Evolutionary conservation across 2,797 vertebrate genomes (phyloP).

Genomic region (Phyllotis vaccarum): DNA sequence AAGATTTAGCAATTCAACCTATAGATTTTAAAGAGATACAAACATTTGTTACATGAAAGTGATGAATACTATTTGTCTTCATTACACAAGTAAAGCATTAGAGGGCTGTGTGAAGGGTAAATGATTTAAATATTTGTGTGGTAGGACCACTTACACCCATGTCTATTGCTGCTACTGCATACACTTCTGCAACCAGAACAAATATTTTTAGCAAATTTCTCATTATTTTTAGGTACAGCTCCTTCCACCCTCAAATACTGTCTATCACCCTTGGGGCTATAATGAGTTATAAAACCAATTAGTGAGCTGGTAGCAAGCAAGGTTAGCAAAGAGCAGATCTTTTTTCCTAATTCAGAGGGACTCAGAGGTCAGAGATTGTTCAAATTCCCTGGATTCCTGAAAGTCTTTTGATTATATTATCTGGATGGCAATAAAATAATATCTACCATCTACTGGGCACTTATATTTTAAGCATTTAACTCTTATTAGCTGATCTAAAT

Average conservation of each 20-base stretch:
- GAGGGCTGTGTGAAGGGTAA: slow-evolving; percentile 9
- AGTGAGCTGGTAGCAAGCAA: slow-evolving; percentile 67
- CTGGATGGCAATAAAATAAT: slow-evolving; percentile 33
- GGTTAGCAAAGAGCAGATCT: slow-evolving; percentile 67
- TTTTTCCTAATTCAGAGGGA: slow-evolving; percentile 57
- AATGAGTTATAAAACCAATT: slow-evolving; percentile 74
- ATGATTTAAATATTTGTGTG: neutral
- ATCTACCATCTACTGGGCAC: slow-evolving; percentile 30
- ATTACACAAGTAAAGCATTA: neutral
- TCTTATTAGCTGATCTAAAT: slow-evolving; percentile 57
- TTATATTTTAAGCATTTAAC: slow-evolving; percentile 55
- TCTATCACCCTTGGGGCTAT: slow-evolving; percentile 72
- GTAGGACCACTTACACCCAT: neutral
- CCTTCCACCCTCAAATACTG: slow-evolving; percentile 61
- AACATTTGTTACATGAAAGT: neutral
- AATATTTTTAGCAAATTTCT: slow-evolving; percentile 54
- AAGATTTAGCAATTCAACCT: neutral
- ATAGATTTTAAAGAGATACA: neutral
- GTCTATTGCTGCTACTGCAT: neutral
- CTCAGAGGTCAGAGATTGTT: slow-evolving; percentile 49
- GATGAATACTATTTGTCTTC: neutral
- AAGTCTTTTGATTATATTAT: slow-evolving; percentile 60
- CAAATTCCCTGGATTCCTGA: slow-evolving; percentile 50
- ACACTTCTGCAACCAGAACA: slow-evolving; percentile 48
- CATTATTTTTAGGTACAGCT: slow-evolving; percentile 65